A percentile compares a stretch with the other conserved stretches of the same genome.
Conservation (phyloP, 1,140 invertebrate species). For the Orchestia grillus region DNA sequence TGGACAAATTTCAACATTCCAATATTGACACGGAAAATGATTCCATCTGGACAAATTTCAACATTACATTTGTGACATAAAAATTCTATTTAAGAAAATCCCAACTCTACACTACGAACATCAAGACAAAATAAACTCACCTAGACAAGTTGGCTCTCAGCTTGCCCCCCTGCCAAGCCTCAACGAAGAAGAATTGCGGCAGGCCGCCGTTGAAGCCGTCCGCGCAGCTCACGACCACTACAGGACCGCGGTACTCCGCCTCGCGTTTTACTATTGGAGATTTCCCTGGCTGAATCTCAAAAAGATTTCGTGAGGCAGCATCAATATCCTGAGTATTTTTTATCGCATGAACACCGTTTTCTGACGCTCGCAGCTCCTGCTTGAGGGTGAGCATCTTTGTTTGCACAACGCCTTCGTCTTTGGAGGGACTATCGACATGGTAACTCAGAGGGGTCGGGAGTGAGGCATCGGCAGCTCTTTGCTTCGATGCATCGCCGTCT, state of each 20-base stretch:
- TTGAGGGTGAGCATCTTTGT: conserved; percentile 34
- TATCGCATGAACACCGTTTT: not conserved
- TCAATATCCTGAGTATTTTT: not conserved
- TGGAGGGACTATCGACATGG: not conserved
- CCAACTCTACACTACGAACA: too few relatives aligned
- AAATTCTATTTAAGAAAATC: too few relatives aligned
- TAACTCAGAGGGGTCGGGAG: not conserved
- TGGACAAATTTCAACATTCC: too few relatives aligned
- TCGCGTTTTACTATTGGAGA: conserved; percentile 69
- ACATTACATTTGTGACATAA: too few relatives aligned
- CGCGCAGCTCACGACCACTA: conserved; percentile 82
- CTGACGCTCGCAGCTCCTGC: not conserved
- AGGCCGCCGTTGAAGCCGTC: conserved; percentile 85
- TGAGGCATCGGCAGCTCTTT: not conserved
- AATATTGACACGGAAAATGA: too few relatives aligned
- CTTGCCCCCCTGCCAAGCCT: conserved; percentile 57
- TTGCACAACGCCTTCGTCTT: not conserved
- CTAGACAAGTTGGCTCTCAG: conserved; percentile 61
- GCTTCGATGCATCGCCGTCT: not conserved
- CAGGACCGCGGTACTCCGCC: conserved; percentile 84
- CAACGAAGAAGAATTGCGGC: conserved; percentile 61
- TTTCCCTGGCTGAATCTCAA: not conserved
- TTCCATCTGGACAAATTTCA: too few relatives aligned
- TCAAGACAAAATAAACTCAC: not conserved
- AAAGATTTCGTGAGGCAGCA: not conserved